Percentiles rank a stretch among this genome's conserved stretches.
phyloP scores from a whole-genome alignment of 2,888 invertebrate species.

The Calameuta filiformis region DNA sequence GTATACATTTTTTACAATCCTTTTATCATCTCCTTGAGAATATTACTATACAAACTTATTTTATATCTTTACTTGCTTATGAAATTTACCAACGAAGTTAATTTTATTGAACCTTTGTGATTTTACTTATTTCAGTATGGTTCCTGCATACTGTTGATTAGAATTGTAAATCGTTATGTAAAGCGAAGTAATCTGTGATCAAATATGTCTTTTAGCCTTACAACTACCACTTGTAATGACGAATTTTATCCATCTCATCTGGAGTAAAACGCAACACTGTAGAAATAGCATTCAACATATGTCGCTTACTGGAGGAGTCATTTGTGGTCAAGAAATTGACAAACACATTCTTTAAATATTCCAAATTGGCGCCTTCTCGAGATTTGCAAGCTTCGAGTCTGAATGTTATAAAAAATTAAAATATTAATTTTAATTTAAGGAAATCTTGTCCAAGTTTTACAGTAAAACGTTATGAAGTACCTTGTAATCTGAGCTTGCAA shows the following conservation, averaged over 20 bases:
- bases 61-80: background rate
- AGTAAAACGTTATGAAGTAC: conserved; percentile 34
- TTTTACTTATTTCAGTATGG: background rate
- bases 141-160: background rate
- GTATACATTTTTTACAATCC: background rate
- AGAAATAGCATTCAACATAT: conserved; percentile 91
- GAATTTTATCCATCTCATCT: conserved; percentile 72
- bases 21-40: background rate
- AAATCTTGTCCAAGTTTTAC: conserved; percentile 2
- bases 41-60: background rate
- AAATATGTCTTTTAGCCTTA: background rate
- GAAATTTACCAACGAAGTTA: background rate
- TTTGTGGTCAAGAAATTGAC: conserved; percentile 81
- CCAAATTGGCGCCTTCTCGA: conserved; percentile 86
- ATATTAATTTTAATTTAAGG: conserved; percentile 8
- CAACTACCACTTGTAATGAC: conserved; percentile 34
- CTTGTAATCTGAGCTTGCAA: conserved; percentile 60
- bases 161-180: background rate
- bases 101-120: background rate
- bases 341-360: conserved; percentile 91
- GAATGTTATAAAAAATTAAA: conserved; percentile 32
- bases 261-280: conserved; percentile 85
- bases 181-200: background rate
- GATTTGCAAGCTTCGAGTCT: conserved; percentile 80
- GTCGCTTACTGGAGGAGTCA: conserved; percentile 76